Base-by-base conservation (phyloP, 2,113 vertebrate species). In the Gobiocypris rarus region DNA sequence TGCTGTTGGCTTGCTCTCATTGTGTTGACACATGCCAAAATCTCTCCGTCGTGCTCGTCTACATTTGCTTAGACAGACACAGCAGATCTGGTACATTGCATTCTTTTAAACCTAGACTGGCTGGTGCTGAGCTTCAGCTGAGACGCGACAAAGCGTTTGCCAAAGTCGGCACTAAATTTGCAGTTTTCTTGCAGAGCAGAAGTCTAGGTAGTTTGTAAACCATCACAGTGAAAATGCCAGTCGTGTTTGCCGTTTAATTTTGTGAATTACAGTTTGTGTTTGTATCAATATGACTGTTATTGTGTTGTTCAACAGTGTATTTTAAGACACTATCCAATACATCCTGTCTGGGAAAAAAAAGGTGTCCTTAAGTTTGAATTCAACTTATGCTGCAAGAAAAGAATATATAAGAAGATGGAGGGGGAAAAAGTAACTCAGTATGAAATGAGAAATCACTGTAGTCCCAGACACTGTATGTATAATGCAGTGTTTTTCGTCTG, bases 1-100 rank as follows among this genome's bases (percentile, higher is more conserved):
- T 78, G 73, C 48, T 89, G 82, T 52, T 83, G 65, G 76, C 65
- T 56, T 34, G 74, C 31, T 56, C 69, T 81, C 80, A 70, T 86
- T 87, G 73, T 84, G 82, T 78, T 85, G 88, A 86, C 84, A 84
- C 75, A 86, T 85, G 84, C 79, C 86, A 87, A 75, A 76, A 78
- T 88, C 61, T 63, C 48, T 81, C 76, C 61, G 70, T 85, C 71
- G 63, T 48, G 5, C 38, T 76, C 43, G n/a, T n/a, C n/a, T n/a
- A n/a, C n/a, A 63, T 80, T 83, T 38, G 61, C 45, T 84, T 45
- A 81, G 80, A 81, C 75, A 75, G 76, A 73, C 84, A 77, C 50
- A n/a, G 71, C 74, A 65, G 81, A 67, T 48, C 54, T 63, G 76
- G 67, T 80, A 80, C 22, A 75, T 69, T 59, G 58, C 24, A 59